Evolutionary conservation across 2,797 vertebrate species (phyloP), one percentile per base, ranked within the genome.

Genomic region (Cossypha caffra): DNA sequence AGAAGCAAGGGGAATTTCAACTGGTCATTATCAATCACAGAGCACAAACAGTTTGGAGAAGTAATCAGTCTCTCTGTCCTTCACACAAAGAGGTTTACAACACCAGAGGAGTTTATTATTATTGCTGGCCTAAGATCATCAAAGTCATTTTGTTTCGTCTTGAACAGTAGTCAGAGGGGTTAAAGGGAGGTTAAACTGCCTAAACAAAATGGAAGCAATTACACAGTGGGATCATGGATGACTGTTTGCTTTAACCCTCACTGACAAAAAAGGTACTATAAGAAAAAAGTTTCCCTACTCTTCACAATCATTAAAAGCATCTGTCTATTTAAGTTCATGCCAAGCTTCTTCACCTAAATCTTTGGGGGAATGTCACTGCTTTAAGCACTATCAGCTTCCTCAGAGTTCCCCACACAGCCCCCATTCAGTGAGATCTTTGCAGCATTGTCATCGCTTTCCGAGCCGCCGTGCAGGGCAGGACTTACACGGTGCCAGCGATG

Each of bases 171-270:
- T 97, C 94, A 94, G 76, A 95, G 85, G 92, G 98, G 98, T 98
- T 98, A 97, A 96, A 97, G 81, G 81, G 79, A 97, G 98, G 98
- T 98, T 98, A 98, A 97, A 96, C 96, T 97, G 96, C 88, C 94
- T 97, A 98, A 98, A 98, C 96, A 97, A 97, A 98, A 98, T 98
- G 97, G 97, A 97, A 98, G 96, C 91, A 98, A 98, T 98, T 97
- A 97, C 96, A 95, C 89, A 95, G 95, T 96, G 95, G 96, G 97
- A 96, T 97, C 54, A 4, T 59, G 89, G 81, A 68, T 31, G 59
- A 54, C 73, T 94, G 92, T 91, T 96, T 96, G 85, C 73, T 96
- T 95, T 96, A 96, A 81, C 89, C 73, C 68, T 92, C 20, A 9
- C 68, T 48, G 87, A 95, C 91, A 96, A 86, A 94, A 95, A 93